Conservation (phyloP, 2,888 invertebrate species). For the Acronicta leporina region DNA sequence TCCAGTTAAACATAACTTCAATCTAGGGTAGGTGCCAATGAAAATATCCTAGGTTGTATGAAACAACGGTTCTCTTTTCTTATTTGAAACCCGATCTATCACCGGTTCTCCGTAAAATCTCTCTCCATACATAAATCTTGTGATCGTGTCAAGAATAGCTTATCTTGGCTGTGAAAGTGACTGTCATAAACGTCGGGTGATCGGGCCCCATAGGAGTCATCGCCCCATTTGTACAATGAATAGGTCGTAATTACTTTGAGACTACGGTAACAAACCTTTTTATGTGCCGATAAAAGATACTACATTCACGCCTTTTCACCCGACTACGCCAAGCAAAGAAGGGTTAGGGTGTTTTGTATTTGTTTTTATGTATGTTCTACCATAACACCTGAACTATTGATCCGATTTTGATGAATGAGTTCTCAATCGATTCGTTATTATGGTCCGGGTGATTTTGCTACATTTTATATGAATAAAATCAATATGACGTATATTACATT, state of each 20-base stretch:
- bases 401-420: too few relatives aligned
- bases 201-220: conserved; percentile 23
- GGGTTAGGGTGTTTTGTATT: too few relatives aligned
- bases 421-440: too few relatives aligned
- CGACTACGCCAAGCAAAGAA: too few relatives aligned
- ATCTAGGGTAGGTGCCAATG: neutral
- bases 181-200: conserved; percentile 25
- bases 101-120: conserved; percentile 36
- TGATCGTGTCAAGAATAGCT: conserved; percentile 29
- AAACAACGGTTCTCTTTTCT: conserved; percentile 2
- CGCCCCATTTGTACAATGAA: conserved; percentile 17
- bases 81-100: conserved; percentile 35
- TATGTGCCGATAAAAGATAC: neutral
- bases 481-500: too few relatives aligned
- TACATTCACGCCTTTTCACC: too few relatives aligned
- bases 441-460: too few relatives aligned
- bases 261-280: conserved; percentile 18
- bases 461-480: too few relatives aligned
- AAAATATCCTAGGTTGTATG: neutral
- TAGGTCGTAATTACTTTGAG: conserved; percentile 17
- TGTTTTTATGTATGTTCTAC: too few relatives aligned
- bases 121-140: conserved; percentile 40
- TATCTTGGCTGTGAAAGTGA: conserved; percentile 20
- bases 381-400: too few relatives aligned
- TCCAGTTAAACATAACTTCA: too few relatives aligned